Evolutionary conservation across 2,113 vertebrate genomes (phyloP).

Genomic region (Scomber japonicus): DNA sequence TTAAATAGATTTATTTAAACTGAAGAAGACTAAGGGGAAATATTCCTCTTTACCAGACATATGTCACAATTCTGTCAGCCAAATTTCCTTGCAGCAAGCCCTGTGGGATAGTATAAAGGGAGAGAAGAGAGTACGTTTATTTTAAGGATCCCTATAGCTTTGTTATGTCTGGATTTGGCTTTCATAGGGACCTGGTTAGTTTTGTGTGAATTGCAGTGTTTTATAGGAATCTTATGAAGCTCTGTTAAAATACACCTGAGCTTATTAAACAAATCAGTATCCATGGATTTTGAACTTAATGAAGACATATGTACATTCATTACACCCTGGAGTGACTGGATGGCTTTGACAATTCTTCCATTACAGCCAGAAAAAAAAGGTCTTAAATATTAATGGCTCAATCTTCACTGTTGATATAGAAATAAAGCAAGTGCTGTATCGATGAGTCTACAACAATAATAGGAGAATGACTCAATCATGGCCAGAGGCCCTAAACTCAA

Average conservation of each 20-base stretch:
- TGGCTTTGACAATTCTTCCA: slow-evolving; percentile 27
- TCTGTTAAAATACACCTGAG: slow-evolving; percentile 9
- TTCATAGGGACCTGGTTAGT: slow-evolving; percentile 50
- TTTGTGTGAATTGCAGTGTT: slow-evolving; percentile 42
- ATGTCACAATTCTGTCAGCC: slow-evolving; percentile 74
- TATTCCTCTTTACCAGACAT: slow-evolving; percentile 62
- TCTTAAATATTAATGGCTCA: slow-evolving; percentile 53
- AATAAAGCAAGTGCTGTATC: slow-evolving; percentile 17
- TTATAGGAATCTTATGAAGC: slow-evolving; percentile 34
- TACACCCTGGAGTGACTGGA: slow-evolving; percentile 18
- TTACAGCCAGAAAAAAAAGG: background rate
- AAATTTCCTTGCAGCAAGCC: slow-evolving; percentile 65
- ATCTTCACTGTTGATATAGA: slow-evolving; percentile 46
- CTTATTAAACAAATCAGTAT: slow-evolving; percentile 35
- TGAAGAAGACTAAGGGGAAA: slow-evolving; percentile 50
- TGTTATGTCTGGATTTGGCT: slow-evolving; percentile 59
- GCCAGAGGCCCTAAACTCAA: slow-evolving; percentile 34
- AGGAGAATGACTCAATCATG: slow-evolving; percentile 57
- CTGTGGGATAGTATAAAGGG: slow-evolving; percentile 39
- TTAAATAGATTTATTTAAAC: slow-evolving; percentile 71
- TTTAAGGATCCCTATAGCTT: slow-evolving; percentile 68
- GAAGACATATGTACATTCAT: slow-evolving; percentile 34
- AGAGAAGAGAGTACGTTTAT: slow-evolving; percentile 55
- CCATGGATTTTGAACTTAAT: slow-evolving; percentile 36
- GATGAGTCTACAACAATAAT: slow-evolving; percentile 37